Base-by-base conservation (phyloP, 2,113 vertebrate species). In the Picathartes gymnocephalus region DNA sequence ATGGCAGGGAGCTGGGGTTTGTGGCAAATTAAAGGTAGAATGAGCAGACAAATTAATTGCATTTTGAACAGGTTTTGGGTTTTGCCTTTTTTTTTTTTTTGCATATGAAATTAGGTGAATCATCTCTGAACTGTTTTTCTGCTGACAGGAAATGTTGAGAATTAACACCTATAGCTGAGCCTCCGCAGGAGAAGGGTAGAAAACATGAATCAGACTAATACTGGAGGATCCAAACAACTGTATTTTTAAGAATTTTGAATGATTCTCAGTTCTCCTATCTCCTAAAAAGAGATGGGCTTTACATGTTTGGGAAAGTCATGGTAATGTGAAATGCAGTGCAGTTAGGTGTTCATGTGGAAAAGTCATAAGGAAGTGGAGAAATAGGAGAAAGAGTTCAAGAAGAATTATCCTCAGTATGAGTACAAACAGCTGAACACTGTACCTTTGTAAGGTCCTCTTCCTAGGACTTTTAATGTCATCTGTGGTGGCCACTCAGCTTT, bases 401-500 rank as follows among this genome's bases (percentile, higher is more conserved):
- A 81, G 22, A 54, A 66, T 66, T 73, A 39, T 58, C 17, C 11
- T 82, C 47, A 18, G 11, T 31, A 37, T 58, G 11, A 68, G 13
- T 45, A 66, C 33, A 74, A 90, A 58, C 16, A 82, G 31, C 31
- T 81, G 69, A 44, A 65, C 8, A 37, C 21, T 31, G 40, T 48
- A 20, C 13, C 24, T 64, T 33, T 60, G n/a, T 53, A 35, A 51
- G 21, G 15, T 57, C n/a, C 25, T 84, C 35, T 70, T 86, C 31
- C 37, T 73, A 10, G 35, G 15, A 31, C 37, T 81, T 77, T 39
- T 48, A 54, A 22, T 56, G 37, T 44, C 39, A 89, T 22, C 42
- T 56, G 0, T 25, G 5, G 30, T 62, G 40, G 16, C 19, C 0
- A 0, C 19, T 73, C 2, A 1, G 22, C 42, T 81, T 76, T 54